Evolutionary conservation across 2,888 invertebrate species (phyloP).

Genomic region (Agriotes lineatus): DNA sequence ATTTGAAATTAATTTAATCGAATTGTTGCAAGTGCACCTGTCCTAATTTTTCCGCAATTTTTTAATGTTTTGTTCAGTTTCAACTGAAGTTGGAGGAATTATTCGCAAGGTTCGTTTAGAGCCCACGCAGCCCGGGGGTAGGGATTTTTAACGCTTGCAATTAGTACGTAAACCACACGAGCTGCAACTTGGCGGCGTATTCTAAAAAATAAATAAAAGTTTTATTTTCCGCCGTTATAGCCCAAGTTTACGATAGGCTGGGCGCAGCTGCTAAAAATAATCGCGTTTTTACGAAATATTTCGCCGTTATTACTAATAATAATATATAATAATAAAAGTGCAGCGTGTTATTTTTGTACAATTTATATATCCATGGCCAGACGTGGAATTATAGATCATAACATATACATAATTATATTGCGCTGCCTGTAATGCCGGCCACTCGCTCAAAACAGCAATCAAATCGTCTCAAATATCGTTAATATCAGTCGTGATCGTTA

Average conservation of each 20-base stretch:
- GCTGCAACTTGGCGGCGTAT: neutral
- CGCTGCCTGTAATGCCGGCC: constrained; percentile 49
- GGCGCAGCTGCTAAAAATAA: constrained; percentile 32
- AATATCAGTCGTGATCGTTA: constrained; percentile 51
- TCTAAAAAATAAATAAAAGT: neutral
- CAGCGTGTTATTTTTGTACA: constrained; percentile 53
- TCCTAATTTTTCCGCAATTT: too few relatives aligned
- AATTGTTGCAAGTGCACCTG: too few relatives aligned
- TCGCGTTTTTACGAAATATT: constrained; percentile 38
- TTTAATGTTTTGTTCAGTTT: too few relatives aligned
- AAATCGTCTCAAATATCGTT: constrained; percentile 52
- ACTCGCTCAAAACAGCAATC: constrained; percentile 44
- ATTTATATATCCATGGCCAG: constrained; percentile 56
- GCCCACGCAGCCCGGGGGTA: too few relatives aligned
- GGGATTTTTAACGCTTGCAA: too few relatives aligned
- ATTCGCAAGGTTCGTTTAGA: too few relatives aligned
- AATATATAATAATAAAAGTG: constrained; percentile 56
- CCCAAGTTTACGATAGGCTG: constrained; percentile 11
- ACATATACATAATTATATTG: constrained; percentile 59
- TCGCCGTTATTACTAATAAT: constrained; percentile 50
- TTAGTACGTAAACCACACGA: neutral
- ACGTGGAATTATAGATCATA: constrained; percentile 59
- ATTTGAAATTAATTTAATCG: too few relatives aligned
- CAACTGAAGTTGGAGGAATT: too few relatives aligned
- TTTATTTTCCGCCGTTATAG: constrained; percentile 7